Conservation (phyloP, 2,888 invertebrate genomes). For the Leucoptera coffeella region DNA sequence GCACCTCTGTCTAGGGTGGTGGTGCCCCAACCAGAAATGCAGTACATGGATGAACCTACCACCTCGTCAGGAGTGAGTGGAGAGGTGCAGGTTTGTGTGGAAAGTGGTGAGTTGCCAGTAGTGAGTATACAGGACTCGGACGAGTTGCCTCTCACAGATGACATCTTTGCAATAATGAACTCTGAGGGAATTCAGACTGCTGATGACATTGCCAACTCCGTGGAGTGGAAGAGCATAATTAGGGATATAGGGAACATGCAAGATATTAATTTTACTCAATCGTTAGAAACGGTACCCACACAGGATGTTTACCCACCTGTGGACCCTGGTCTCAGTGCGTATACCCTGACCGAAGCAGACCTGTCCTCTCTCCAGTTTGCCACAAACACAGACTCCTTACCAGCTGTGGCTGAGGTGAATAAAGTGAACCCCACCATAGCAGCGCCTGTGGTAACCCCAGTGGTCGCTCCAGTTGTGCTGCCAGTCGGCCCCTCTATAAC, state of each 20-base stretch:
- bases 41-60: conserved; percentile 28
- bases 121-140: conserved; percentile 48
- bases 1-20: conserved; percentile 34
- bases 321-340: conserved; percentile 16
- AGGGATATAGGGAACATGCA: conserved; percentile 43
- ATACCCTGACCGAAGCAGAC: conserved; percentile 25
- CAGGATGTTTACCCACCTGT: conserved; percentile 26
- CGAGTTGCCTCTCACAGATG: conserved; percentile 40
- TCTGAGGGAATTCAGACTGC: conserved; percentile 46
- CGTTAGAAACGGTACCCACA: conserved; percentile 19
- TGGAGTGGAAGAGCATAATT: conserved; percentile 47
- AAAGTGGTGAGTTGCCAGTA: conserved; percentile 40
- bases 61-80: conserved; percentile 21
- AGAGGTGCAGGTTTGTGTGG: conserved; percentile 39
- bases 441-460: conserved; percentile 11
- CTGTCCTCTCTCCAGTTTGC: conserved; percentile 30
- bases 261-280: conserved; percentile 36
- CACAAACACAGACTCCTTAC: conserved; percentile 19
- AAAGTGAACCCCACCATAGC: conserved; percentile 15
- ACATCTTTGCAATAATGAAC: conserved; percentile 46
- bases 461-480: conserved; percentile 16
- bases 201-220: conserved; percentile 38
- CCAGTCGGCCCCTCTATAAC: conserved; percentile 12
- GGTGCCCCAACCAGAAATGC: conserved; percentile 29
- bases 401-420: conserved; percentile 16